Conservation (phyloP, 2,113 vertebrate species). For the Heterotis niloticus region DNA sequence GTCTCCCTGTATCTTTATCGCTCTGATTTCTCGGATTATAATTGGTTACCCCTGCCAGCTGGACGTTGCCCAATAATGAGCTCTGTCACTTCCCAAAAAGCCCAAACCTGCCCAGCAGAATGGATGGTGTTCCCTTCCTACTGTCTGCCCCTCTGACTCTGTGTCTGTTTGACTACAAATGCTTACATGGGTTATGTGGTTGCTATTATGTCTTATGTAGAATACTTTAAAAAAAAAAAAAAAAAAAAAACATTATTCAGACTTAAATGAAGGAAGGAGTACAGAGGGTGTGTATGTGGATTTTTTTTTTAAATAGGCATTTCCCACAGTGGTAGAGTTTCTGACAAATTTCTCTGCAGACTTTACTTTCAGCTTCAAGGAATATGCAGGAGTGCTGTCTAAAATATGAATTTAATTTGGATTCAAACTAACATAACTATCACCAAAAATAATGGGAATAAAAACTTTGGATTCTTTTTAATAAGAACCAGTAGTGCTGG, state of each 20-base stretch:
- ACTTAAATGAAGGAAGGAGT: not conserved
- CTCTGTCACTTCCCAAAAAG: constrained; percentile 56
- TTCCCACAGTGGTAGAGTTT: not conserved
- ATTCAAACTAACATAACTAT: not conserved
- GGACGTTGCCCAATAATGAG: constrained; percentile 60
- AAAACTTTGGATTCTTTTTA: not conserved
- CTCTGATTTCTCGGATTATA: constrained; percentile 47
- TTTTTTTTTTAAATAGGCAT: not conserved
- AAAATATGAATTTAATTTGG: too few species aligned
- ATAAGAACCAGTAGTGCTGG: too few species aligned
- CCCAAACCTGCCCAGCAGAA: constrained; percentile 38
- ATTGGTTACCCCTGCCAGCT: constrained; percentile 61
- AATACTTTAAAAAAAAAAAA: not conserved
- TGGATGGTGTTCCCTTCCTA: constrained; percentile 49
- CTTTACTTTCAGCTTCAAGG: not conserved
- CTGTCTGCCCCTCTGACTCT: not conserved
- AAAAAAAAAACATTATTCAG: not conserved
- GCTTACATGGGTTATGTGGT: not conserved
- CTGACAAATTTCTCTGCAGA: not conserved
- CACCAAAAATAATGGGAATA: not conserved
- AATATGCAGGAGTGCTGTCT: not conserved
- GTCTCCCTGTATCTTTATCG: not conserved
- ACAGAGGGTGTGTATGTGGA: too few species aligned
- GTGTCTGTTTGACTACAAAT: too few species aligned
- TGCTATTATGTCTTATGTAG: not conserved